phyloP scores from a whole-genome alignment of 2,797 vertebrate genomes.

The Bradypodion pumilum region DNA sequence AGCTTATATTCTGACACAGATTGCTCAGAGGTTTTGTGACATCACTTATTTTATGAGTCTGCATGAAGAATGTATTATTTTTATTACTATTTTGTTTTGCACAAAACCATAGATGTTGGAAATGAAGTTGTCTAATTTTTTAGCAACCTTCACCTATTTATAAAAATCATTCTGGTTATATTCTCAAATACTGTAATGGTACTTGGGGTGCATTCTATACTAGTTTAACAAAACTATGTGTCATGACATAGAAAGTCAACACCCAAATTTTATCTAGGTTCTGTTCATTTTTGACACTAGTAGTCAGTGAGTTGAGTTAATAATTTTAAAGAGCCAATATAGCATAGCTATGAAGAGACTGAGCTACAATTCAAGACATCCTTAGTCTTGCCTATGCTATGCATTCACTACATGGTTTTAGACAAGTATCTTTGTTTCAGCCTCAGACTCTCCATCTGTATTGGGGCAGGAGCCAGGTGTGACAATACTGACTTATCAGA shows the following conservation, averaged over 20 bases:
- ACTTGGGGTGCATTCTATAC: background rate
- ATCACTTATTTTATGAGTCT: background rate
- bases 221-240: background rate
- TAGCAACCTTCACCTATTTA: constrained; percentile 12
- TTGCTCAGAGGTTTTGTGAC: background rate
- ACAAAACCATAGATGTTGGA: constrained; percentile 10
- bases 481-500: background rate
- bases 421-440: background rate
- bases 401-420: background rate
- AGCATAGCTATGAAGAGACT: background rate
- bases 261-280: background rate
- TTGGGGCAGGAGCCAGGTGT: background rate
- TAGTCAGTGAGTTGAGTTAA: background rate
- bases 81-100: constrained; percentile 17
- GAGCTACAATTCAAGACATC: background rate
- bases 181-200: background rate
- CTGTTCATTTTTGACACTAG: too few species aligned
- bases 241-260: background rate
- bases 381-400: background rate
- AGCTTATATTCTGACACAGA: background rate
- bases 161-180: background rate
- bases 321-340: too few species aligned
- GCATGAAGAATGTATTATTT: background rate
- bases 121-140: constrained; percentile 3
- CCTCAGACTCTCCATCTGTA: background rate